These are phyloP conservation scores for Oligia latruncula DNA, from an alignment of 2,888 invertebrate species.

Conservation along the genomic window DNA sequence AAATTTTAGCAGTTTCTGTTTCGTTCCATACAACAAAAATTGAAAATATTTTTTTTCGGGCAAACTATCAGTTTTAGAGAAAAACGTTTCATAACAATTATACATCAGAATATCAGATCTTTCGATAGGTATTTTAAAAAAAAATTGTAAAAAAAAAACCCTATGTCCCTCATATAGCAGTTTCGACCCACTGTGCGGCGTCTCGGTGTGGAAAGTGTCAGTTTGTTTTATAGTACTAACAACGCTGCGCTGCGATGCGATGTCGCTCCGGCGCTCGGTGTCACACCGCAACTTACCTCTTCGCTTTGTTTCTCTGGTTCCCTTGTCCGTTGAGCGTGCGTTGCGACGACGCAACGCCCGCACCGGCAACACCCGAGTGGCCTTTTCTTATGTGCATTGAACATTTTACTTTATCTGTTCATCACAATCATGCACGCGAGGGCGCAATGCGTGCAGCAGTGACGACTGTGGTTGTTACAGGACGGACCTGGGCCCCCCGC, in stretches of 20 bases:
- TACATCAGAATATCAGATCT: too few relatives aligned
- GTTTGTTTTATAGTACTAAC: neutral
- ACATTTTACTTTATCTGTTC: conserved; percentile 11
- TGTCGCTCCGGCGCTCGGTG: neutral
- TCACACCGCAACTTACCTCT: neutral
- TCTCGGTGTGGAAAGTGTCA: neutral
- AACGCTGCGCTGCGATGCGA: neutral
- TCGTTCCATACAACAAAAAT: too few relatives aligned
- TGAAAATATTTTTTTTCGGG: too few relatives aligned
- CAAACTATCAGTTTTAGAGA: too few relatives aligned
- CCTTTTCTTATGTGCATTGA: neutral
- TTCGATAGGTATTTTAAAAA: too few relatives aligned
- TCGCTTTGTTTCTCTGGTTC: neutral
- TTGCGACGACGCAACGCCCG: neutral
- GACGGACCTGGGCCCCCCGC: conserved; percentile 72
- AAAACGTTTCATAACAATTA: too few relatives aligned
- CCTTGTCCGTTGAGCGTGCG: neutral
- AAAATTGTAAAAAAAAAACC: too few relatives aligned
- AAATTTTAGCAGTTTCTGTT: too few relatives aligned
- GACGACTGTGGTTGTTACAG: conserved; percentile 68
- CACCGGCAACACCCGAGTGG: neutral
- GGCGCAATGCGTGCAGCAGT: conserved; percentile 3
- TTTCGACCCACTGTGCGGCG: neutral
- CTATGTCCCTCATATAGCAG: too few relatives aligned
- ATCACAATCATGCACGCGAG: conserved; percentile 5